A percentile compares a stretch with the other conserved stretches of the same genome.
Evolutionary conservation across 2,113 vertebrate species (phyloP).

Genomic region (Passer domesticus): DNA sequence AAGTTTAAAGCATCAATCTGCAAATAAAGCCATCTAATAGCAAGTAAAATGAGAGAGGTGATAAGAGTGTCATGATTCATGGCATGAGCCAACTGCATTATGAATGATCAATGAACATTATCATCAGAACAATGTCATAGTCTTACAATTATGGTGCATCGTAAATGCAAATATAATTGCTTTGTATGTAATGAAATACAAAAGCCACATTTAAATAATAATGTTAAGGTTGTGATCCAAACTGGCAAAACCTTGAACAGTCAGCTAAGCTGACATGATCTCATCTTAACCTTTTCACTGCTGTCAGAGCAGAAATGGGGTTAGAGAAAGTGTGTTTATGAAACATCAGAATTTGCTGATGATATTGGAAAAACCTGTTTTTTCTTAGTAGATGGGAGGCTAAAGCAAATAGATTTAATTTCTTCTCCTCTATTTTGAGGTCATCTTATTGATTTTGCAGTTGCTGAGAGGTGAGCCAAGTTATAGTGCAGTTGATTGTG

Average conservation of each 20-base stretch:
- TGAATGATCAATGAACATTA: constrained; percentile 75
- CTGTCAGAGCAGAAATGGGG: not conserved
- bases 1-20: constrained; percentile 56
- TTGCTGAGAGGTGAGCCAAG: not conserved
- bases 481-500: not conserved
- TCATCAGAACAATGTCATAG: constrained; percentile 72
- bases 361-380: not conserved
- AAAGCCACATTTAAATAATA: constrained; percentile 69
- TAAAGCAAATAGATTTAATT: constrained; percentile 21
- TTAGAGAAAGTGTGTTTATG: not conserved
- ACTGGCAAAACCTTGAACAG: constrained; percentile 19
- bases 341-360: not conserved
- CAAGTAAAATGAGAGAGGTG: constrained; percentile 62
- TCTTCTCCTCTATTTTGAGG: constrained; percentile 19
- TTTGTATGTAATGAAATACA: constrained; percentile 68
- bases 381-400: not conserved
- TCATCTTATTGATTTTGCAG: constrained; percentile 31
- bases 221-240: constrained; percentile 55
- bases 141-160: constrained; percentile 67
- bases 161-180: constrained; percentile 74
- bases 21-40: constrained; percentile 59
- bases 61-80: constrained; percentile 69
- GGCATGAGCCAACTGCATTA: constrained; percentile 61
- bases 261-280: not conserved
- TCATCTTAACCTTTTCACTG: constrained; percentile 47